Percentiles rank a stretch among this genome's conserved stretches.
Evolutionary conservation across 37 sponge, comb jelly and placozoan genomes (phyloP).

Genomic region (Bolinopsis microptera): DNA sequence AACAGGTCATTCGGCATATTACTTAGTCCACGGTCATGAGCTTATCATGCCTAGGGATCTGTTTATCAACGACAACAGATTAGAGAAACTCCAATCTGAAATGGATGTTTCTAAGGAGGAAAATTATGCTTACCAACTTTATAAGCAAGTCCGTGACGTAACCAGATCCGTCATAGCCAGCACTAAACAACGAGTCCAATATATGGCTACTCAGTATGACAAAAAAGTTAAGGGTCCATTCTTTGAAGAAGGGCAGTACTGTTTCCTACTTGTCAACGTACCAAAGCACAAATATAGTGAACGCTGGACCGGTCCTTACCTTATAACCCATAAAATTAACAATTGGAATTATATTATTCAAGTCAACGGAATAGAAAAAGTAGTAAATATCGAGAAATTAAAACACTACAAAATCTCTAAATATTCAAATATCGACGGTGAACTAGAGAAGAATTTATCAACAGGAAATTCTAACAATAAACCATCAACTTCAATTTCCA

Average conservation of each 20-base stretch:
- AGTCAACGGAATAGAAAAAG: neutral
- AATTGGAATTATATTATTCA: neutral
- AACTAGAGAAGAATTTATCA: neutral
- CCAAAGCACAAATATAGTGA: constrained; percentile 31
- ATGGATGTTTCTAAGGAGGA: neutral
- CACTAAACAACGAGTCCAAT: neutral
- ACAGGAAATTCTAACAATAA: neutral
- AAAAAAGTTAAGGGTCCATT: constrained; percentile 32
- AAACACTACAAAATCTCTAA: neutral
- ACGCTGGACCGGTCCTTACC: neutral
- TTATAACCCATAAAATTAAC: neutral
- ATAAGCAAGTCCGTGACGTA: neutral
- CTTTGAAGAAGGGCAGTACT: neutral
- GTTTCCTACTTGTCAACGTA: neutral
- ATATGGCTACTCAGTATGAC: constrained; percentile 47
- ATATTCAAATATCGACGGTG: neutral
- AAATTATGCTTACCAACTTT: neutral
- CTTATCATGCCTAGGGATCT: neutral
- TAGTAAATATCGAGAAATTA: neutral
- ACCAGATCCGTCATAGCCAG: neutral
- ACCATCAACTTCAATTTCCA: neutral
- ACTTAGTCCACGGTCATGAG: neutral
- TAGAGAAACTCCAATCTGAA: neutral
- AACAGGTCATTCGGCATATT: constrained; percentile 20
- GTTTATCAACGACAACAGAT: neutral